Percentiles rank a stretch among this genome's conserved stretches.
These are phyloP conservation scores for Pseudorhombus dupliciocellatus DNA, from an alignment of 2,113 vertebrate species.

Conservation along the genomic window DNA sequence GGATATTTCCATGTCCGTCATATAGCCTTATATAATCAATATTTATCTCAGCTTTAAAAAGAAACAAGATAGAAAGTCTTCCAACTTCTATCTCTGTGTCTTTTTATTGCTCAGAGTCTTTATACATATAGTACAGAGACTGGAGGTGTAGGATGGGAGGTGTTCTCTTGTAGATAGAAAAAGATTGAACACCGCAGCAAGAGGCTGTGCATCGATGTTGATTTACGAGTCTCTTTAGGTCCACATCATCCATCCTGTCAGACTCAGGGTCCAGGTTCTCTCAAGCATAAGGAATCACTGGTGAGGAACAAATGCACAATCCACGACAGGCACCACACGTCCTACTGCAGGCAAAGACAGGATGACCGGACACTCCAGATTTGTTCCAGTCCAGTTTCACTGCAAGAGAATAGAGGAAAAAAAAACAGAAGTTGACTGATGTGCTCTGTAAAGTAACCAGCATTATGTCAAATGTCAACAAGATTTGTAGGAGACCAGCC, in stretches of 20 bases:
- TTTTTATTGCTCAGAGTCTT: conserved; percentile 59
- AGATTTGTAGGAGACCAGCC: background rate
- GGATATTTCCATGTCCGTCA: conserved; percentile 61
- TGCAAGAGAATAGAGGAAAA: conserved; percentile 56
- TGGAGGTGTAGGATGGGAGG: conserved; percentile 69
- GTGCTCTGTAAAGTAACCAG: conserved; percentile 39
- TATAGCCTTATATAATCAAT: conserved; percentile 42
- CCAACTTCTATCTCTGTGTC: conserved; percentile 27
- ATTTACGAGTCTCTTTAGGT: conserved; percentile 72
- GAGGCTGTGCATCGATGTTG: conserved; percentile 58
- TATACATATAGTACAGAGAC: conserved; percentile 57
- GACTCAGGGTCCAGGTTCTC: conserved; percentile 53
- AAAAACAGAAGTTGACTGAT: conserved; percentile 14
- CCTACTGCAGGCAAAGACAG: conserved; percentile 32
- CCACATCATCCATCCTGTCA: conserved; percentile 81
- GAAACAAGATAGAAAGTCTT: conserved; percentile 31
- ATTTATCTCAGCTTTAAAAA: conserved; percentile 34
- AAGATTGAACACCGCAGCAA: conserved; percentile 71
- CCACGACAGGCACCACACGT: conserved; percentile 50
- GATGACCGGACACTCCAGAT: conserved; percentile 33
- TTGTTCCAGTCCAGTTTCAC: conserved; percentile 52
- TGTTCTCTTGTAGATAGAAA: conserved; percentile 75
- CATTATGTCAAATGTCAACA: conserved; percentile 51
- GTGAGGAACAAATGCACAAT: conserved; percentile 42
- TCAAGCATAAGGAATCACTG: conserved; percentile 73